phyloP scores from a whole-genome alignment of 2,888 invertebrate species.

The Drosophila suboccidentalis region DNA sequence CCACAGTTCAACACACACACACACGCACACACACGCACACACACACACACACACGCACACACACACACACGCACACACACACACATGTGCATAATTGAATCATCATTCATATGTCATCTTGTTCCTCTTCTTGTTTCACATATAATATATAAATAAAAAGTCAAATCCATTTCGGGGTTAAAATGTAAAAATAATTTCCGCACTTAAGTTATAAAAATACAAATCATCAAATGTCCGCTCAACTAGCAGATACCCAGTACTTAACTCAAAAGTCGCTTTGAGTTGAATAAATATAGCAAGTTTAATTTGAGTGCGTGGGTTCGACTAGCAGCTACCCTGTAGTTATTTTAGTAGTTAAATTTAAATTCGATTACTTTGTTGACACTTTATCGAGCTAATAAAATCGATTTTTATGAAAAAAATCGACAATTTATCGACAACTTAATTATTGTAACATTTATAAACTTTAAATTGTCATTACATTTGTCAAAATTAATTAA shows the following conservation, averaged over 20 bases:
- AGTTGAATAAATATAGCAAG: not conserved
- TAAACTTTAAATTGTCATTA: no score
- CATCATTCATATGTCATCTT: constrained; percentile 48
- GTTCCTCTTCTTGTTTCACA: not conserved
- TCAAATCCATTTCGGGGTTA: constrained; percentile 71
- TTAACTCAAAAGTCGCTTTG: not conserved
- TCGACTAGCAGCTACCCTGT: not conserved
- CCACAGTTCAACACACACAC: constrained; percentile 38
- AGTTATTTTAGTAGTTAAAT: no score
- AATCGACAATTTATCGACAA: no score
- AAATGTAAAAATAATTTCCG: constrained; percentile 77
- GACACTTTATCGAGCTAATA: no score
- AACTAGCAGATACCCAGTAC: not conserved
- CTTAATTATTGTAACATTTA: no score
- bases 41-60: constrained; percentile 13
- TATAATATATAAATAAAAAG: constrained; percentile 59
- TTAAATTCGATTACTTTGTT: no score
- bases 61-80: not conserved
- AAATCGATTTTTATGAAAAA: no score
- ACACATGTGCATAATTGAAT: constrained; percentile 70
- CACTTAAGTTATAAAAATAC: constrained; percentile 30
- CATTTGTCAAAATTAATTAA: no score
- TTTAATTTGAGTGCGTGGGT: not conserved
- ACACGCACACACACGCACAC: constrained; percentile 16
- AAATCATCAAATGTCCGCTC: not conserved